Evolutionary conservation across 1,140 invertebrate species (phyloP), one percentile per base, ranked within the genome.

Genomic region (Drosophila malerkotliana): DNA sequence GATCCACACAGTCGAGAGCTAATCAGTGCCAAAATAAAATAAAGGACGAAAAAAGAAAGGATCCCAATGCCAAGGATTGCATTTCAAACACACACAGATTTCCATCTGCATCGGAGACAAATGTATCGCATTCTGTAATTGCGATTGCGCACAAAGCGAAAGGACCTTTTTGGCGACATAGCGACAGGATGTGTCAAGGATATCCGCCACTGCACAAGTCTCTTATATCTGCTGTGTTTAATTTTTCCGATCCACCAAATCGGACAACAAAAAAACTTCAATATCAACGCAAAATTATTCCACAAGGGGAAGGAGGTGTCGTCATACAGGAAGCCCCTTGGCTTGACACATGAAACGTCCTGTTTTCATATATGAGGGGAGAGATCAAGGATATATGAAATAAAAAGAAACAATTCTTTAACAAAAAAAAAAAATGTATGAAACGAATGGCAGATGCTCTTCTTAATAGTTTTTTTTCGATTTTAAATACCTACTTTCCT

Each of bases 111-210:
- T 51, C 54, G 21, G 60, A 14, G 3, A 5, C n/a, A 74, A 77
- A 59, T 59, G 73, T 85, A 69, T 84, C 67, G 59, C 34, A 66
- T 72, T 58, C 51, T 14, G 52, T 24, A 57, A 51, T 72, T 77
- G 72, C 76, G 44, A 51, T 72, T 77, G 72, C 76, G 48, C 34
- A 75, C 79, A 82, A 79, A 77, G 52, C 52, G 32, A 24, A 28
- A 21, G 30, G 26, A 18, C 32, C 49, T 37, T 39, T 39, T 37
- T 32, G 21, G 21, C 7, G 56, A 32, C 37, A 30, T 28, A 48
- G 48, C 63, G 72, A 62, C 81, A 88, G 83, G 83, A 82, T 87
- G 78, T 88, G 83, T 87, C 79, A 83, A 79, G 83, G 79, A 87
- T 87, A 82, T 87, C 83, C 83, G 83, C 68, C 44, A 47, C 18